Evolutionary conservation across 2,797 vertebrate genomes (phyloP), one percentile per base, ranked within the genome.

Genomic region (Nannoperca australis): DNA sequence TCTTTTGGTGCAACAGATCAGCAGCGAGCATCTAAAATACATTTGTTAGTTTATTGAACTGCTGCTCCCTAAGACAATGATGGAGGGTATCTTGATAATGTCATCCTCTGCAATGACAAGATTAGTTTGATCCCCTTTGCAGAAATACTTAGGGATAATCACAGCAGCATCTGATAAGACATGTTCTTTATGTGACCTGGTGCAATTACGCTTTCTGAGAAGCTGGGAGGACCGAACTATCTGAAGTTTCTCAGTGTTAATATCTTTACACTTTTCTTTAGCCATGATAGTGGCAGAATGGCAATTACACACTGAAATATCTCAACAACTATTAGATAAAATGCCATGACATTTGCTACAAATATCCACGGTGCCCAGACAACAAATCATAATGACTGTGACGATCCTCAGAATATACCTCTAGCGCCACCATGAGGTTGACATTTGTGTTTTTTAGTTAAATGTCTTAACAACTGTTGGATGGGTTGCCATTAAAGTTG

Each of bases 101-200:
- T 87, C 75, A 69, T 83, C 49, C 50, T 79, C 79, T 76, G 64
- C 60, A 83, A 40, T 70, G 76, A 75, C 64, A 76, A 70, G 73
- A 89, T 85, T 79, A 86, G 80, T 65, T 78, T 84, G 68, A 76
- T 79, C 81, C 47, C n/a, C 62, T 84, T 70, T 66, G 45, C 74
- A 85, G 70, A 82, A 87, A 81, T 76, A 85, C 70, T 84, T 54
- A 53, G 34, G 61, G 68, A 85, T 85, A 82, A 92, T 89, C 83
- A 84, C 83, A 85, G 70, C 75, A 76, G 56, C 76, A 75, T 85
- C 84, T 81, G 87, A 90, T 88, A 87, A 90, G 72, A 80, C 11
- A 67, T 70, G 53, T 64, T 65, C 62, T 83, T 67, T 74, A 58
- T 63, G 53, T 81, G 88, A 79, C 74, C 64, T 14, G 45, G 8